Evolutionary conservation across 2,888 invertebrate species (phyloP).

Genomic region (Drosophila yooni): DNA sequence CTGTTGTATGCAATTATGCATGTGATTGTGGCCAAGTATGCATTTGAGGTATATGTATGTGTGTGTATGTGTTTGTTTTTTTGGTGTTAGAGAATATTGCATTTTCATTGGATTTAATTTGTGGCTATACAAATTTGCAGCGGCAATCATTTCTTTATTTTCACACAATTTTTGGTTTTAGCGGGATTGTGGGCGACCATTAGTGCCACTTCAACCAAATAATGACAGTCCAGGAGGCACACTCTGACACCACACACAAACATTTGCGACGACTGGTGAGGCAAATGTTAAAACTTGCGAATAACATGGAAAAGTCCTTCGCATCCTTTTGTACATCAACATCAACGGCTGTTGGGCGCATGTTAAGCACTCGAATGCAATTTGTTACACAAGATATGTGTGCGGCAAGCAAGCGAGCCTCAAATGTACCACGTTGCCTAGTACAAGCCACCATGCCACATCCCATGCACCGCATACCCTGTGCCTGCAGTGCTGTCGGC

Average conservation of each 20-base stretch:
- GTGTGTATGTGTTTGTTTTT: conserved; percentile 13
- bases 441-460: not conserved
- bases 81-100: conserved; percentile 34
- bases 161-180: conserved; percentile 13
- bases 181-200: conserved; percentile 50
- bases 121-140: conserved; percentile 61
- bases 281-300: conserved; percentile 58
- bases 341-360: conserved; percentile 77
- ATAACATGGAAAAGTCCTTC: conserved; percentile 79
- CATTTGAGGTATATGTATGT: conserved; percentile 12
- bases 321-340: conserved; percentile 74
- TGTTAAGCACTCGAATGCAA: conserved; percentile 82
- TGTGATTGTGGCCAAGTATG: conserved; percentile 63
- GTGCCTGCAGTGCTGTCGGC: conserved; percentile 46
- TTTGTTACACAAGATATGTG: conserved; percentile 80
- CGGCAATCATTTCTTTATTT: conserved; percentile 13
- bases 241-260: conserved; percentile 15
- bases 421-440: conserved; percentile 46
- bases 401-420: conserved; percentile 49
- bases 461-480: conserved; percentile 28
- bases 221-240: conserved; percentile 56
- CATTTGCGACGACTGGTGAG: conserved; percentile 25
- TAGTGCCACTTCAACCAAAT: conserved; percentile 76
- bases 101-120: conserved; percentile 72
- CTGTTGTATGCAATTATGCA: conserved; percentile 77